These are phyloP conservation scores for Drosophila truncata DNA, from an alignment of 1,140 invertebrate species.

Conservation along the genomic window DNA sequence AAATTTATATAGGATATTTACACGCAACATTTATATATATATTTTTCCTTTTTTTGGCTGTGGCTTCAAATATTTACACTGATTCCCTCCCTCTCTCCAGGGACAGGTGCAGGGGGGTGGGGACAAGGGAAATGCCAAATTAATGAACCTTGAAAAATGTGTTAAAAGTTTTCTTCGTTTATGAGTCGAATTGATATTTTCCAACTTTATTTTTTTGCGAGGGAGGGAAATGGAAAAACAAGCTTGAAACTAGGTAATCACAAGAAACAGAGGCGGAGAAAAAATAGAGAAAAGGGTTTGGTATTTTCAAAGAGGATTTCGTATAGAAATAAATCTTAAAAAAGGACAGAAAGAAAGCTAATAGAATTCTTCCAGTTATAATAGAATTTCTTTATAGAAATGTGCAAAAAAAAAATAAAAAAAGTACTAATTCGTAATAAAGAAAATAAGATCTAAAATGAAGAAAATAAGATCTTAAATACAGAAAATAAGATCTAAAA, in stretches of 20 bases:
- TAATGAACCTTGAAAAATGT: conserved; percentile 84
- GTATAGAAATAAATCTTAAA: not conserved
- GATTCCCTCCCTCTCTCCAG: conserved; percentile 49
- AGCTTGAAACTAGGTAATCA: conserved; percentile 30
- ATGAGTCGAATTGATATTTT: conserved; percentile 63
- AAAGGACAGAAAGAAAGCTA: not conserved
- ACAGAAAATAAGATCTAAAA: too few relatives aligned
- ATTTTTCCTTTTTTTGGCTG: conserved; percentile 45
- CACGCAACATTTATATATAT: conserved; percentile 84
- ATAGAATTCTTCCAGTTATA: not conserved
- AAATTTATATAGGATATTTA: conserved; percentile 79
- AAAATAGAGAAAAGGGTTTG: not conserved
- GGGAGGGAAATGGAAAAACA: not conserved
- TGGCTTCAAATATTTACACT: conserved; percentile 83
- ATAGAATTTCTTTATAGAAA: not conserved
- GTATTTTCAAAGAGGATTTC: not conserved
- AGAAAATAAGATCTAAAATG: too few relatives aligned
- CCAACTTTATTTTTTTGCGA: not conserved
- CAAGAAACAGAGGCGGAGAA: not conserved
- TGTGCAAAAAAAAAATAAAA: too few relatives aligned
- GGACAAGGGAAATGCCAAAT: conserved; percentile 46
- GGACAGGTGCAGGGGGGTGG: not conserved
- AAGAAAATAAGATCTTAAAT: too few relatives aligned
- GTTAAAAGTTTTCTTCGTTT: conserved; percentile 74
- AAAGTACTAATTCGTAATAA: too few relatives aligned